Conservation (phyloP, 2,888 invertebrate species). For the Lathronympha strigana region DNA sequence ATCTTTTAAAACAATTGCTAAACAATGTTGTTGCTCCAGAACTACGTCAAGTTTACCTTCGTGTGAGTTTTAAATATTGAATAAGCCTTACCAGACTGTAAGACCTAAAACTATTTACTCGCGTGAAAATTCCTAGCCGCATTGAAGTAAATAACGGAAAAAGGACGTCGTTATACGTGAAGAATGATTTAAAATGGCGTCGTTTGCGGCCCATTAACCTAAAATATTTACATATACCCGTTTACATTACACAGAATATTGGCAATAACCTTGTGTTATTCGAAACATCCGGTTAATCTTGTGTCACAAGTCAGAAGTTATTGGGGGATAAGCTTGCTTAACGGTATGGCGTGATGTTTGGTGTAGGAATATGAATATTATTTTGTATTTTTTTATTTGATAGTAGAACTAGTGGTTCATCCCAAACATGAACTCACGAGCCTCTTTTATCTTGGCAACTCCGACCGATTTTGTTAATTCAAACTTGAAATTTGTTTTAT, state of each 20-base stretch:
- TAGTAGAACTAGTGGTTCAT: too few relatives aligned
- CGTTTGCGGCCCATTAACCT: conserved; percentile 32
- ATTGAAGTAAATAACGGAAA: conserved; percentile 24
- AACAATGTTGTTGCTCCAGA: too few relatives aligned
- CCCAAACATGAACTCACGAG: too few relatives aligned
- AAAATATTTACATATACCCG: conserved; percentile 26
- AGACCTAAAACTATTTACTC: not conserved
- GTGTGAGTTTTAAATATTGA: too few relatives aligned
- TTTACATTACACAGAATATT: conserved; percentile 27
- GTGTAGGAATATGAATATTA: too few relatives aligned
- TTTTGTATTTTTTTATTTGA: too few relatives aligned
- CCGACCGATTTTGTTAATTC: too few relatives aligned
- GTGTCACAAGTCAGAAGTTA: not conserved
- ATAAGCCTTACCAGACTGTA: too few relatives aligned
- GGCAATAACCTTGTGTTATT: not conserved
- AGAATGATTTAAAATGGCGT: conserved; percentile 35
- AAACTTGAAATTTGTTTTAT: too few relatives aligned
- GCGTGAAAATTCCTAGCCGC: not conserved
- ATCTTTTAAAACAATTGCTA: too few relatives aligned
- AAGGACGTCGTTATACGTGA: conserved; percentile 27
- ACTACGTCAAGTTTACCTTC: too few relatives aligned
- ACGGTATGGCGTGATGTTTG: not conserved
- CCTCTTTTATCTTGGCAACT: too few relatives aligned
- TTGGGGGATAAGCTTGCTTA: not conserved
- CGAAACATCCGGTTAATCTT: conserved; percentile 1